Evolutionary conservation across 2,888 invertebrate species (phyloP), one percentile per base, ranked within the genome.

Genomic region (Amiota mariae): DNA sequence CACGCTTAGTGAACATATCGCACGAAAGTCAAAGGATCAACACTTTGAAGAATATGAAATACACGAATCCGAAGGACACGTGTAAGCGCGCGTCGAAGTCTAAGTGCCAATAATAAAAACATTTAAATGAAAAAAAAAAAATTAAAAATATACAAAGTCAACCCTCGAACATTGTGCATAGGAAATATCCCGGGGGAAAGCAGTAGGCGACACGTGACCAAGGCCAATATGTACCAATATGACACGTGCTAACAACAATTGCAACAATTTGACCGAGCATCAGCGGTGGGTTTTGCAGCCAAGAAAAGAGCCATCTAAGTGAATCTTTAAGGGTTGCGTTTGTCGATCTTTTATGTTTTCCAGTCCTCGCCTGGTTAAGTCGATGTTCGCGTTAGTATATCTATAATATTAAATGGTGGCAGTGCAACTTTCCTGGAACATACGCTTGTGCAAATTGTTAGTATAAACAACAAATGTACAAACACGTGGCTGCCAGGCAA

Each of bases 401-500:
- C 2, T 36, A 36, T 36, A 36, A 36, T 36, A 36, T 36, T 36
- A 36, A 36, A 36, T 36, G 36, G 36, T 36, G 36, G 36, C 36
- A 56, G 56, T 59, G 59, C 8, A 51, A 57, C 57, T 12, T 20
- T 72, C 71, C 54, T 68, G 64, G 2, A 46, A 71, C 76, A 64
- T 49, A 68, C 74, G 75, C 71, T 68, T 79, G 82, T 86, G 84
- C 88, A 87, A 87, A 87, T 87, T 87, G 84, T 88, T 88, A 85
- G 87, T 82, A 87, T 88, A 88, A 88, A 88, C 88, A 88, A 87
- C 84, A 86, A 87, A 87, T 88, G 88, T 78, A 78, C 80, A 75
- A 74, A 72, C 88, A 87, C 88, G 88, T 87, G 88, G 57, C 87
- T 73, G 78, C 82, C 83, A 79, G 79, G 79, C 54, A 68, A 54